Evolutionary conservation across 2,888 invertebrate species (phyloP), one percentile per base, ranked within the genome.

Genomic region (Orchesellides sinensis): DNA sequence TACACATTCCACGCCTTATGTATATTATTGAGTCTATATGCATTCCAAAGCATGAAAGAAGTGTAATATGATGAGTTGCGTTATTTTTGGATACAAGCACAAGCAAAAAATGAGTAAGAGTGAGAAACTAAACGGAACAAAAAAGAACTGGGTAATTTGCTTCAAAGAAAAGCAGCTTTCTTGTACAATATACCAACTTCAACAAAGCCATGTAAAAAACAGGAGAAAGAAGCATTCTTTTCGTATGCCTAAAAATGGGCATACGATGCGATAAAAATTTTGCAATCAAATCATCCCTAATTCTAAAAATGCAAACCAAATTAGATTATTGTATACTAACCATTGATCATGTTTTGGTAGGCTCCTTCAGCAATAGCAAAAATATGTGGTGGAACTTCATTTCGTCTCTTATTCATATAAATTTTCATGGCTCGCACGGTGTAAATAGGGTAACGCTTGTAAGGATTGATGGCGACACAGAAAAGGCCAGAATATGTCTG

Each of bases 401-500:
- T 97, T 93, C 98, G 96, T 93, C 99, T 96, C 94, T 97, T 99
- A 92, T 98, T 98, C 93, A 98, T 95, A 96, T 98, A 99, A 91
- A 98, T 93, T 92, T 94, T 95, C 91, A 99, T 98, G 90, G 98
- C 97, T 92, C 97, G 95, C 91, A 93, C 93, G 89, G 98, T 98
- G 93, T 99, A 99, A 92, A 99, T 99, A 90, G 99, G 99, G 93
- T 95, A 98, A 90, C 99, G 95, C 93, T 98, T 98, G 96, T 99
- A 99, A 89, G 99, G 99, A 93, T 99, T 99, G 94, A 99, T 98
- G 91, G 98, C 98, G 91, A 99, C 98, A 92, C 99, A 99, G 95
- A 99, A 99, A 92, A 99, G 95, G 92, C 99, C 99, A 90, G 99
- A 99, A 92, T 99, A 99, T 90, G 99, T 99, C 99, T 99, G 91